phyloP scores from a whole-genome alignment of 2,888 invertebrate species.

The Xestoiulus laeticollis region DNA sequence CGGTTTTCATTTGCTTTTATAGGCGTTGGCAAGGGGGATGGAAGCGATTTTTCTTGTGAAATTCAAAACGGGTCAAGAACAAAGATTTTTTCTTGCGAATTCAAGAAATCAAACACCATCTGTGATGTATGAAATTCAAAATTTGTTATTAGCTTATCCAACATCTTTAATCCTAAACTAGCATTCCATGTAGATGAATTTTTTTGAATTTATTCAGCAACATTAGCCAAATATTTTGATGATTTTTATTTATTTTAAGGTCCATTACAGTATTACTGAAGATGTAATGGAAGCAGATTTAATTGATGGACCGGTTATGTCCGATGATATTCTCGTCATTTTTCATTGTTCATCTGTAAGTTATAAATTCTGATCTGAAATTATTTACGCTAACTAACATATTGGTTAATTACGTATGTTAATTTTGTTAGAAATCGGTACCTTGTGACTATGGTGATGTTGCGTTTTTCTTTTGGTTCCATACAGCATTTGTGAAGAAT shows the following conservation, averaged over 20 bases:
- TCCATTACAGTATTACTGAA: conserved; percentile 58
- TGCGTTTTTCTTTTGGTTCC: conserved; percentile 69
- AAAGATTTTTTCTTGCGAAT: conserved; percentile 62
- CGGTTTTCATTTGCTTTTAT: conserved; percentile 52
- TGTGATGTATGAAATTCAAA: conserved; percentile 2
- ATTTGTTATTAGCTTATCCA: no score
- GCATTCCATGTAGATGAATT: no score
- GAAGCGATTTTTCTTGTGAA: conserved; percentile 64
- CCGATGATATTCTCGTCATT: conserved; percentile 65
- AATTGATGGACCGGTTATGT: conserved; percentile 62
- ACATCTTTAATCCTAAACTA: no score
- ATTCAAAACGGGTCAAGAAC: conserved; percentile 61
- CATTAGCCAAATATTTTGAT: no score
- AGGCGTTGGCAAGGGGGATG: conserved; percentile 66
- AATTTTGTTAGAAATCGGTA: conserved; percentile 56
- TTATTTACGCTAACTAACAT: conserved; percentile 42
- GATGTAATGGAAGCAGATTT: conserved; percentile 60
- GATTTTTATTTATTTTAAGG: conserved; percentile 56
- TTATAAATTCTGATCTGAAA: neutral
- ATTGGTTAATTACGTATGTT: neutral
- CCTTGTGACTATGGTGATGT: conserved; percentile 67
- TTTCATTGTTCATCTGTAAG: conserved; percentile 64
- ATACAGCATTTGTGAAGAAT: conserved; percentile 66
- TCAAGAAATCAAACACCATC: neutral
- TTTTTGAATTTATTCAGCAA: no score